A percentile compares a stretch with the other conserved stretches of the same genome.
These are phyloP conservation scores for Ibidorhyncha struthersii DNA, from an alignment of 2,113 vertebrate genomes.

Conservation along the genomic window DNA sequence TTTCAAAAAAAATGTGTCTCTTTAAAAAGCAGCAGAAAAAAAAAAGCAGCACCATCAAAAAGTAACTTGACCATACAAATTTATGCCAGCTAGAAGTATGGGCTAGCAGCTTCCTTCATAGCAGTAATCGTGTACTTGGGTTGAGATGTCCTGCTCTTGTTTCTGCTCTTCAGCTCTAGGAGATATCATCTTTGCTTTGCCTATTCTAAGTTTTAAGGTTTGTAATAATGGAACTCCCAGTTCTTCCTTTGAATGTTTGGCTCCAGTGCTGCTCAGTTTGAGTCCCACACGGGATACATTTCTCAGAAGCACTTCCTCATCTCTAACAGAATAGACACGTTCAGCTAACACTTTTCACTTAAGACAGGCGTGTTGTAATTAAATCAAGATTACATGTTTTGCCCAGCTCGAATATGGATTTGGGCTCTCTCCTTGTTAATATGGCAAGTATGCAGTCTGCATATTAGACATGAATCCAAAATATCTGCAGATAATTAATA, in stretches of 20 bases:
- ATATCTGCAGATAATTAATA: constrained; percentile 18
- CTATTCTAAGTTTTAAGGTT: background rate
- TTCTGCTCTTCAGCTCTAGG: background rate
- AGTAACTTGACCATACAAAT: background rate
- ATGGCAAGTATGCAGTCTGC: background rate
- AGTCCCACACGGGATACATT: background rate
- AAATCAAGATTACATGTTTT: background rate
- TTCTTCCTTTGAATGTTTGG: background rate
- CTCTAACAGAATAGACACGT: background rate
- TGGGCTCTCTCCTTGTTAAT: background rate
- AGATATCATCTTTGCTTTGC: background rate
- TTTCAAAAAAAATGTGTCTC: background rate
- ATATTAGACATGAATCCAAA: background rate
- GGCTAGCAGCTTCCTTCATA: background rate
- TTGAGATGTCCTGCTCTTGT: background rate
- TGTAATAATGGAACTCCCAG: background rate
- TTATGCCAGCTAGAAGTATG: background rate
- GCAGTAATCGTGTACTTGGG: background rate
- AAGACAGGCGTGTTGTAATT: background rate
- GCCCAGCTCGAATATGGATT: background rate
- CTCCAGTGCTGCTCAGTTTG: background rate
- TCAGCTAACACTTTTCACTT: constrained; percentile 10
- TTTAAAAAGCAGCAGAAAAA: background rate
- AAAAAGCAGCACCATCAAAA: background rate
- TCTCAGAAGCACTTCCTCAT: constrained; percentile 16